A percentile compares a stretch with the other conserved stretches of the same genome.
Conservation (phyloP, 2,888 invertebrate species). For the Tyria jacobaeae region DNA sequence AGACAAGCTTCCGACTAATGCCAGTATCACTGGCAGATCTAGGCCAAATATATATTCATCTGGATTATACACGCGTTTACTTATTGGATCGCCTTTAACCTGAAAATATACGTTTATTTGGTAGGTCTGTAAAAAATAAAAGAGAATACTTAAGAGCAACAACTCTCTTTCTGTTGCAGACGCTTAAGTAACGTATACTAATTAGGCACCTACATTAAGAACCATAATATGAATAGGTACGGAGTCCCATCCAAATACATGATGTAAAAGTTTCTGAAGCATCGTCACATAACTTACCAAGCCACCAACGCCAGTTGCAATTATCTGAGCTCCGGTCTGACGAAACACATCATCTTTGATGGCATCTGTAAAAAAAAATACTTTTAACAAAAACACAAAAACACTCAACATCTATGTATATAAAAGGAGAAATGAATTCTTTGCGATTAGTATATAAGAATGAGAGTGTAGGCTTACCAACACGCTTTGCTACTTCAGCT, state of each 20-base stretch:
- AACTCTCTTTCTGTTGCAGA: background rate
- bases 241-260: too few species aligned
- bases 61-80: conserved; percentile 61
- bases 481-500: conserved; percentile 88
- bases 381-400: too few species aligned
- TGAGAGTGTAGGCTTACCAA: conserved; percentile 83
- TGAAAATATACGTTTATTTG: conserved; percentile 46
- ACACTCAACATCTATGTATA: too few species aligned
- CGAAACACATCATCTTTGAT: conserved; percentile 89
- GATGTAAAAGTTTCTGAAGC: too few species aligned
- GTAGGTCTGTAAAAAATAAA: too few species aligned
- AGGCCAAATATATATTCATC: conserved; percentile 66
- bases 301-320: conserved; percentile 92
- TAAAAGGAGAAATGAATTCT: too few species aligned
- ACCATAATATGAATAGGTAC: background rate
- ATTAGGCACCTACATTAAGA: background rate
- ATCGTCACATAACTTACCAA: conserved; percentile 85
- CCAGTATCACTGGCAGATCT: conserved; percentile 72
- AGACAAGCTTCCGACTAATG: conserved; percentile 72
- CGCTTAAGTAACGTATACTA: background rate
- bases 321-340: conserved; percentile 89
- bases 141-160: background rate
- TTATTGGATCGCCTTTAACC: conserved; percentile 74
- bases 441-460: too few species aligned
- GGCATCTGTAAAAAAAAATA: conserved; percentile 66